These are phyloP conservation scores for Eubasilissa splendida DNA, from an alignment of 2,888 invertebrate genomes.

Conservation along the genomic window DNA sequence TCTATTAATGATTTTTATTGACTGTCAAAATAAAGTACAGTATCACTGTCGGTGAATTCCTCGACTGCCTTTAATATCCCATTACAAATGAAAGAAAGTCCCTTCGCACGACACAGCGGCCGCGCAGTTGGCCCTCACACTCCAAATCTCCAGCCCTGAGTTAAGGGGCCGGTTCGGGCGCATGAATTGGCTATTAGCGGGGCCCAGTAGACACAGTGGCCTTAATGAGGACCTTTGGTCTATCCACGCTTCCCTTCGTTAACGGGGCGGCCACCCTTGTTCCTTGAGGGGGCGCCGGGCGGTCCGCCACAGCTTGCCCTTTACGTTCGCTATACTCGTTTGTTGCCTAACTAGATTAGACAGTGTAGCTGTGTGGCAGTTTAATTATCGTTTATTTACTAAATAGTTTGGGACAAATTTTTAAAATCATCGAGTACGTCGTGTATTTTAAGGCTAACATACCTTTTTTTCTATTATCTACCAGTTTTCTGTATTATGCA, in stretches of 20 bases:
- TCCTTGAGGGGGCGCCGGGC: slow-evolving; percentile 53
- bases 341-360: slow-evolving; percentile 38
- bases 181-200: slow-evolving; percentile 74
- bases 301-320: slow-evolving; percentile 30
- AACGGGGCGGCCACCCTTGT: slow-evolving; percentile 70
- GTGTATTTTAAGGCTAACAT: not conserved
- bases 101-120: slow-evolving; percentile 15
- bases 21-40: slow-evolving; percentile 2
- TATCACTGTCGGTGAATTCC: too few species aligned
- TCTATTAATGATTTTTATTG: too few species aligned
- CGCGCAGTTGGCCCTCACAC: not conserved
- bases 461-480: not conserved
- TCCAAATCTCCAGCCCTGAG: not conserved
- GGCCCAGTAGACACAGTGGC: slow-evolving; percentile 67
- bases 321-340: slow-evolving; percentile 36
- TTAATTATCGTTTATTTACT: slow-evolving; percentile 39
- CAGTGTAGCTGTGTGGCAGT: slow-evolving; percentile 30
- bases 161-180: slow-evolving; percentile 51
- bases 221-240: slow-evolving; percentile 75
- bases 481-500: too few species aligned
- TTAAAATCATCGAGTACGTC: not conserved
- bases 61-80: slow-evolving; percentile 31
- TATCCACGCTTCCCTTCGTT: slow-evolving; percentile 71
- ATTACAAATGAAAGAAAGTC: slow-evolving; percentile 36
- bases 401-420: slow-evolving; percentile 25